Evolutionary conservation across 1,140 invertebrate species (phyloP), one percentile per base, ranked within the genome.

Genomic region (Araneus ventricosus): DNA sequence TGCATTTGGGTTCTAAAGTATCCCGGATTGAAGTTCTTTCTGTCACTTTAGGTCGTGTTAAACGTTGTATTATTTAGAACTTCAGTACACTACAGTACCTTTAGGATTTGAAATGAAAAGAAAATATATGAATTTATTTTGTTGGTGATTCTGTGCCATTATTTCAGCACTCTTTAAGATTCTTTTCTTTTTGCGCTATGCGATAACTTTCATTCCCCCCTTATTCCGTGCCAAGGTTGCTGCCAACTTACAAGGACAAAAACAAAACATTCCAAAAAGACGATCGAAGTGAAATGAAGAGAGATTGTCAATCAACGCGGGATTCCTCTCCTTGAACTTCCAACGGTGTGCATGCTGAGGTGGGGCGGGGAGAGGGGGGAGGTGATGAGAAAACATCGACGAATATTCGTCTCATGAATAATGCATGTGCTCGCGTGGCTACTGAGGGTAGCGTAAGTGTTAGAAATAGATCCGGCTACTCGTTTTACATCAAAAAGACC

Each of bases 321-420:
- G 70, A 75, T 20, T 75, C 70, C 30, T 75, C 7, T 75, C 70
- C 70, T 34, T 75, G 70, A 75, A 75, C 70, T 75, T 75, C 70
- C 5, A 30, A 34, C 1, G 59, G n/a, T 8, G 45, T 17, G 45
- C 17, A 52, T 52, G 45, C 45, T 52, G 45, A 14, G 45, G 2
- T 52, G 0, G 45, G 3, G 45, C 4, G 45, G 10, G 45, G 45
- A 17, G 45, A 67, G 7, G 63, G 63, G 14, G 10, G 14, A 4
- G 67, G 30, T 27, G 67, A 34, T 27, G 61, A 20, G 14, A 34
- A 34, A 6, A 14, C 70, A 34, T 75, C 70, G 14, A 22, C 14
- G 70, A 75, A 75, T 75, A 17, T 37, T 75, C 20, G 17, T 37
- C 67, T 75, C 70, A 22, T 75, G 30, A 37, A 75, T 75, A 34